Percentiles rank a stretch among this genome's conserved stretches.
phyloP scores from a whole-genome alignment of 2,113 vertebrate species.

The Boulengeromyrus knoepffleri region DNA sequence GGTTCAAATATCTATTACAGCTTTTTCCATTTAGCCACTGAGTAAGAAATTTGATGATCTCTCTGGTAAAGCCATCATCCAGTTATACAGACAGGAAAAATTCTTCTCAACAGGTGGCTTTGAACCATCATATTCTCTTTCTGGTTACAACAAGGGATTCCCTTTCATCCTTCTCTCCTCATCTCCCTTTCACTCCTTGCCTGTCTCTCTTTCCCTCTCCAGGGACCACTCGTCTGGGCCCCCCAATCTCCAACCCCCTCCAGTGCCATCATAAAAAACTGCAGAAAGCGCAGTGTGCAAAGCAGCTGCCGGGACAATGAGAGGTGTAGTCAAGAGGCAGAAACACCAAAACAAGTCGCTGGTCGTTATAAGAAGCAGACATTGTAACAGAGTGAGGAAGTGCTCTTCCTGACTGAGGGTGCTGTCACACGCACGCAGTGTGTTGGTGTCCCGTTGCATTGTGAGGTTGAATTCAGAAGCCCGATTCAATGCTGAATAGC shows the following conservation, averaged over 20 bases:
- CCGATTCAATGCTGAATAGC: conserved; percentile 23
- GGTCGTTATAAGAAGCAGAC: not conserved
- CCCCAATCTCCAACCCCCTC: not conserved
- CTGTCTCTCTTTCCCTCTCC: conserved; percentile 6
- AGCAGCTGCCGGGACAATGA: not conserved
- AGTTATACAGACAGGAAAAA: not conserved
- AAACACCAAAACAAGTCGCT: not conserved
- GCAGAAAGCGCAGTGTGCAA: not conserved
- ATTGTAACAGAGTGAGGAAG: not conserved
- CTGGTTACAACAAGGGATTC: not conserved
- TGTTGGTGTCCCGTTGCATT: conserved; percentile 35
- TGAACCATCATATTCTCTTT: conserved; percentile 10
- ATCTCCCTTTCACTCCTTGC: conserved; percentile 21
- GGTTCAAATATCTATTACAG: not conserved
- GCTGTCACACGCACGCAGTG: conserved; percentile 24
- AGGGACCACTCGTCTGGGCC: not conserved
- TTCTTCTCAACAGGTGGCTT: not conserved
- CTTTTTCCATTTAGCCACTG: not conserved
- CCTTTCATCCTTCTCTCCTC: conserved; percentile 18
- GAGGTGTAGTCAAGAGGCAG: not conserved
- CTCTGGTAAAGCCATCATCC: conserved; percentile 16
- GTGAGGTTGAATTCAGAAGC: conserved; percentile 24
- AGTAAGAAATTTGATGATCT: not conserved
- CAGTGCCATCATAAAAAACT: not conserved
- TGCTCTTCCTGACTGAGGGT: conserved; percentile 14